These are phyloP conservation scores for Origma solitaria DNA, from an alignment of 2,113 vertebrate genomes.

Conservation along the genomic window DNA sequence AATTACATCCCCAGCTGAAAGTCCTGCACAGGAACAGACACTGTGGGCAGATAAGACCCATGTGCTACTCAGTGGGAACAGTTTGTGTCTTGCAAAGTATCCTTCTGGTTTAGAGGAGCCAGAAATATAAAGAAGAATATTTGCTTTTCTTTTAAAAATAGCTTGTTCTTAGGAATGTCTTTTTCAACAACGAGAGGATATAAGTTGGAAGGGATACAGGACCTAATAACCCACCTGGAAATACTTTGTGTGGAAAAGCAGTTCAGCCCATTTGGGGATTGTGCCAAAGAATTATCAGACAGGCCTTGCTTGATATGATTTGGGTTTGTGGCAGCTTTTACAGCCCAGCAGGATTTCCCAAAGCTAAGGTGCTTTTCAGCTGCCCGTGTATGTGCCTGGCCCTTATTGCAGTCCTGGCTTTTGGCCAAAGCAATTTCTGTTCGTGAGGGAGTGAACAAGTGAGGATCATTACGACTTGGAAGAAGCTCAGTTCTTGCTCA, in stretches of 20 bases:
- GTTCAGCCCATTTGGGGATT: not conserved
- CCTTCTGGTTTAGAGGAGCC: not conserved
- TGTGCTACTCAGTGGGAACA: not conserved
- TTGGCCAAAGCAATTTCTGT: constrained; percentile 1
- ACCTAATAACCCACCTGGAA: constrained; percentile 58
- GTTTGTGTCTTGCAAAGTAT: not conserved
- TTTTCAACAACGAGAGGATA: not conserved
- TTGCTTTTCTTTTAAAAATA: constrained; percentile 27
- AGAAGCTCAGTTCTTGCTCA: not conserved
- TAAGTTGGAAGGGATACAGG: constrained; percentile 1
- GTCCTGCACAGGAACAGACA: not conserved
- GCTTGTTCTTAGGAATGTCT: not conserved
- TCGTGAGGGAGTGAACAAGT: constrained; percentile 13
- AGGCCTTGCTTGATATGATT: constrained; percentile 44
- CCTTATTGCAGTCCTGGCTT: constrained; percentile 18
- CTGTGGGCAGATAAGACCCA: not conserved
- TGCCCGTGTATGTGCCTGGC: not conserved
- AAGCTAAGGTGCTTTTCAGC: constrained; percentile 33
- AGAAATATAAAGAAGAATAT: not conserved
- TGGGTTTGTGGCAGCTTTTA: constrained; percentile 52
- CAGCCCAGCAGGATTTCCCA: constrained; percentile 53
- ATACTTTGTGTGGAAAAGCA: constrained; percentile 35
- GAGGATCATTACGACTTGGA: constrained; percentile 12
- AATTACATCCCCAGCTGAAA: not conserved
- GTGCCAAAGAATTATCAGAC: constrained; percentile 52